Evolutionary conservation across 2,797 vertebrate species (phyloP).

Genomic region (Sebastes cheni): DNA sequence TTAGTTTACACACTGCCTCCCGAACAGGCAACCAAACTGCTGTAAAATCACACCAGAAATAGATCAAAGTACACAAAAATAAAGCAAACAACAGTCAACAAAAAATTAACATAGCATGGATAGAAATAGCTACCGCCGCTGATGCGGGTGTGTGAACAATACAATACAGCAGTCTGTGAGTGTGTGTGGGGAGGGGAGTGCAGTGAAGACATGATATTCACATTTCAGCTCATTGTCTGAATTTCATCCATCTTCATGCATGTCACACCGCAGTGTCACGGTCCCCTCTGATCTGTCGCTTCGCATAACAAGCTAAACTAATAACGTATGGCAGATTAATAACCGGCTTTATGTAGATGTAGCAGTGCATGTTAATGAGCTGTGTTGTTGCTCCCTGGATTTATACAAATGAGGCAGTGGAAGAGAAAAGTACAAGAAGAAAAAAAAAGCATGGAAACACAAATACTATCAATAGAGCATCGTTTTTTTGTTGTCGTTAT

Average conservation of each 20-base stretch:
- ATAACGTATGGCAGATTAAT: not conserved
- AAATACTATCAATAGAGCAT: not conserved
- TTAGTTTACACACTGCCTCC: conserved; percentile 49
- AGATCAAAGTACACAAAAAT: conserved; percentile 20
- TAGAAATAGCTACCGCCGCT: conserved; percentile 22
- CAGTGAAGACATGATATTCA: conserved; percentile 14
- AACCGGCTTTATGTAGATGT: not conserved
- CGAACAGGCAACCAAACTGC: conserved; percentile 72
- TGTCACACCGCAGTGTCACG: conserved; percentile 36
- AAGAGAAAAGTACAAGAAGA: not conserved
- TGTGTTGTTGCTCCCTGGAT: not conserved
- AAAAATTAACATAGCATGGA: conserved; percentile 9
- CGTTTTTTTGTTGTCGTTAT: not conserved
- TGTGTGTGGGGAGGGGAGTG: not conserved
- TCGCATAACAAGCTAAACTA: not conserved
- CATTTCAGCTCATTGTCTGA: conserved; percentile 10
- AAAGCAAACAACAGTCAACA: conserved; percentile 12
- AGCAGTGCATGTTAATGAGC: conserved; percentile 4
- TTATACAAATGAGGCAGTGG: not conserved
- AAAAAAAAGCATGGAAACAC: not conserved
- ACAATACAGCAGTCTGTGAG: not conserved
- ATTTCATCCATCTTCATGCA: conserved; percentile 10
- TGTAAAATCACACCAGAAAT: conserved; percentile 56
- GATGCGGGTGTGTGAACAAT: not conserved
- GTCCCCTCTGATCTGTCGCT: conserved; percentile 65